Conservation (phyloP, 2,888 invertebrate species). For the Parnassius apollo region DNA sequence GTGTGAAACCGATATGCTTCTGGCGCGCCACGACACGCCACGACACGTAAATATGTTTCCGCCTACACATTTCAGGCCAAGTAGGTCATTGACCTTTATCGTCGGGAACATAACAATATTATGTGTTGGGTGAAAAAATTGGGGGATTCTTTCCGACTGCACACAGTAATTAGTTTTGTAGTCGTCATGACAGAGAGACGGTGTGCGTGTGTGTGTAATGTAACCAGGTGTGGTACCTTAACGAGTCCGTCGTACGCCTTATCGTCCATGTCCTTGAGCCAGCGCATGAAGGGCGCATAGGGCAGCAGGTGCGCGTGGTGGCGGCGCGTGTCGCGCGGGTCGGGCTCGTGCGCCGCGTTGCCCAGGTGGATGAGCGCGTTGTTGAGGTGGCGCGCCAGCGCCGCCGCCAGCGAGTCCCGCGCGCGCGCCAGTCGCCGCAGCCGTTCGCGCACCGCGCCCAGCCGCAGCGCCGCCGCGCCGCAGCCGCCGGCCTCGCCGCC, state of each 20-base stretch:
- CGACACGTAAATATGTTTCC: too few species aligned
- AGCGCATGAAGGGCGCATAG: slow-evolving; percentile 95
- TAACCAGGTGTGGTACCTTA: slow-evolving; percentile 63
- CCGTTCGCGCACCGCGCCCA: slow-evolving; percentile 55
- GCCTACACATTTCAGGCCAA: too few species aligned
- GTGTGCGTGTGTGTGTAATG: too few species aligned
- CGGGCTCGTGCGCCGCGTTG: slow-evolving; percentile 69
- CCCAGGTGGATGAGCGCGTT: slow-evolving; percentile 97
- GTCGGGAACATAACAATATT: too few species aligned
- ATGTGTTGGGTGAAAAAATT: too few species aligned
- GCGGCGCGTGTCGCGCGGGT: slow-evolving; percentile 82
- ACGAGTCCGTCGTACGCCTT: slow-evolving; percentile 90
- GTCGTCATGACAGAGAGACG: too few species aligned
- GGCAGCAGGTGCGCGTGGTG: slow-evolving; percentile 93
- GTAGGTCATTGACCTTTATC: too few species aligned
- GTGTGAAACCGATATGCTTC: too few species aligned
- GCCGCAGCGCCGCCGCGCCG: slow-evolving; percentile 39
- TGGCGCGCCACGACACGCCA: too few species aligned
- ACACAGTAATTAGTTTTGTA: too few species aligned
- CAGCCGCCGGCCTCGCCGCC: slow-evolving; percentile 39
- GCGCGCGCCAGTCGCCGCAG: slow-evolving; percentile 54
- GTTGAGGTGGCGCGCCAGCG: slow-evolving; percentile 94
- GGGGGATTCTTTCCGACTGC: too few species aligned
- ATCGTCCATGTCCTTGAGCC: slow-evolving; percentile 93
- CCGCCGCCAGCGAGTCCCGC: slow-evolving; percentile 77